These are phyloP conservation scores for Silurus aristotelis DNA, from an alignment of 2,797 vertebrate genomes.

Conservation along the genomic window DNA sequence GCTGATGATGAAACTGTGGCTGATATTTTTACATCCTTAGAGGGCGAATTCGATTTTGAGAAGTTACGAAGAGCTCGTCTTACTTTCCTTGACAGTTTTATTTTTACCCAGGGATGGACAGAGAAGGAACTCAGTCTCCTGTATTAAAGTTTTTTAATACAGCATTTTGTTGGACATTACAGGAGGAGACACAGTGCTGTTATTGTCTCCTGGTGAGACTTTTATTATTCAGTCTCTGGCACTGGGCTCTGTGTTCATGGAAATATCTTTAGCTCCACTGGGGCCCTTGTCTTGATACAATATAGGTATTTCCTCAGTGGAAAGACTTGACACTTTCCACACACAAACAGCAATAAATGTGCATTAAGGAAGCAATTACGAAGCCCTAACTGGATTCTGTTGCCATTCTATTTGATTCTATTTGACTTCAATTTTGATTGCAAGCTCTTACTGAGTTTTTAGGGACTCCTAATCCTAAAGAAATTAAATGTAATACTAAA, in stretches of 20 bases:
- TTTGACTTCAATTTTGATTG: not conserved
- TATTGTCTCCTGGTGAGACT: not conserved
- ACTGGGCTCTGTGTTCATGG: not conserved
- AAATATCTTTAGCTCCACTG: not conserved
- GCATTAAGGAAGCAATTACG: not conserved
- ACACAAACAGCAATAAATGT: not conserved
- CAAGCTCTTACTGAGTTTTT: not conserved
- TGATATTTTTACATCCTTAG: conserved; percentile 19
- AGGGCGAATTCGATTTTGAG: not conserved
- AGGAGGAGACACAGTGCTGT: not conserved
- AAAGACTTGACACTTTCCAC: not conserved
- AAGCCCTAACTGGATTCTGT: not conserved
- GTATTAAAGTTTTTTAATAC: no score
- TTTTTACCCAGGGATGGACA: not conserved
- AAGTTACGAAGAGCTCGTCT: not conserved
- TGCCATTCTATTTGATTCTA: not conserved
- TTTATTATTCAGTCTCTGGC: not conserved
- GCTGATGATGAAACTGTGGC: conserved; percentile 8
- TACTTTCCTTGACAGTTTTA: not conserved
- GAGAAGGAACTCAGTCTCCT: not conserved
- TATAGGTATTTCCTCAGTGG: not conserved
- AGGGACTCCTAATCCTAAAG: not conserved
- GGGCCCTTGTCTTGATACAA: no score
- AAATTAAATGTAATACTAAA: not conserved
- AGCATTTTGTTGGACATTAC: not conserved